Evolutionary conservation across 2,888 invertebrate genomes (phyloP).

Genomic region (Hemistola chrysoprasaria): DNA sequence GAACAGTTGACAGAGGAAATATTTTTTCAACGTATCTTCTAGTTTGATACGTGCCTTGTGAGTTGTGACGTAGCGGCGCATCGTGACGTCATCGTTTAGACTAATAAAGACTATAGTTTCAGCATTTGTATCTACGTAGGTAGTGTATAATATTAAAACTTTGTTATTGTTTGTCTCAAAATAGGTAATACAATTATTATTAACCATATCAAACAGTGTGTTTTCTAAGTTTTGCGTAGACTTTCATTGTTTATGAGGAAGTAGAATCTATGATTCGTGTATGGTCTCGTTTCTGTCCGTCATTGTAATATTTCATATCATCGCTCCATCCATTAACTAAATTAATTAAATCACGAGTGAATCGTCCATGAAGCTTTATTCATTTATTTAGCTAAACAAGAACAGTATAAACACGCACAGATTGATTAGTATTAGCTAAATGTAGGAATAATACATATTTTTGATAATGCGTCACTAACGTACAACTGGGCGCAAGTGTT

Average conservation of each 20-base stretch:
- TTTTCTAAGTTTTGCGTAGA: slow-evolving; percentile 38
- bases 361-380: slow-evolving; percentile 58
- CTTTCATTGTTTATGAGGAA: slow-evolving; percentile 16
- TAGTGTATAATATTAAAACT: slow-evolving; percentile 36
- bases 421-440: slow-evolving; percentile 24
- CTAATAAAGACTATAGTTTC: too few relatives aligned
- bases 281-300: slow-evolving; percentile 28
- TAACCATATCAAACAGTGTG: slow-evolving; percentile 58
- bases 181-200: too few relatives aligned
- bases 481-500: too few relatives aligned
- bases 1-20: slow-evolving; percentile 57
- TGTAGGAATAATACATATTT: slow-evolving; percentile 59
- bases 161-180: slow-evolving; percentile 55
- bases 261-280: slow-evolving; percentile 30
- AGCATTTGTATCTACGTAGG: slow-evolving; percentile 67
- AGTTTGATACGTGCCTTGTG: slow-evolving; percentile 71
- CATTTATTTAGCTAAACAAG: slow-evolving; percentile 44
- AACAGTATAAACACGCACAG: slow-evolving; percentile 62
- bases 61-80: slow-evolving; percentile 22
- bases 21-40: slow-evolving; percentile 75
- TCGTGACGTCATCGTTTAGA: slow-evolving; percentile 48
- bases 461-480: too few relatives aligned
- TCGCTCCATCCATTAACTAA: slow-evolving; percentile 61
- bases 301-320: slow-evolving; percentile 61
- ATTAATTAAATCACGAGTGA: slow-evolving; percentile 24